Base-by-base conservation (phyloP, 2,113 vertebrate genomes). In the Siphamia tubifer region DNA sequence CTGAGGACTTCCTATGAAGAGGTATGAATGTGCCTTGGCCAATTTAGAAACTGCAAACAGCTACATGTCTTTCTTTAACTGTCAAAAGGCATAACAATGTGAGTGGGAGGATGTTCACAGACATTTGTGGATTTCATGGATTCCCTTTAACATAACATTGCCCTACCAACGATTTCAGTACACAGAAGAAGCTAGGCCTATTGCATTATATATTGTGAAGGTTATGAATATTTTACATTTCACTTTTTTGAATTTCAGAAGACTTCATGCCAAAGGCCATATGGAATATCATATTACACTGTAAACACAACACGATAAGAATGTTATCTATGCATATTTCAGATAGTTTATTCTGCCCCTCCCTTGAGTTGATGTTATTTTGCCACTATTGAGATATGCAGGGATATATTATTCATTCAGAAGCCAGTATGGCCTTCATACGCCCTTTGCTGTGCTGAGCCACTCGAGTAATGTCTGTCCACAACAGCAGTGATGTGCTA, bases 341-440 rank as follows among this genome's bases (percentile, higher is more conserved):
- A 52, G 35, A 28, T 15, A 1, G 10, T 58, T 43, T 38, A 25
- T 48, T 43, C 8, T 16, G 21, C 2, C 12, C 60, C 40, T 31
- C 25, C n/a, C 4, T 15, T 27, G 17, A 39, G 74, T 54, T 61
- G 17, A 20, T 4, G 2, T 66, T 36, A n/a, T 13, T 43, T 58
- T 45, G 23, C 52, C 35, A 48, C 34, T 44, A 47, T 51, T 60
- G 23, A 85, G 42, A 86, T 81, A 57, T 65, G 43, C 52, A 66
- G 48, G 25, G 8, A 76, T 55, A 1, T 10, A 71, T 79, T 82
- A 85, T 63, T 79, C 55, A 84, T 80, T 49, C 67, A 61, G 35
- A 2, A 68, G 43, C 8, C 66, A 4, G 48, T 36, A 19, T 64
- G 77, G 56, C 79, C 68, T 79, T 84, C 42, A 67, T 4, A 3